Conservation (phyloP, 2,113 vertebrate genomes). For the Prunella fulvescens region DNA sequence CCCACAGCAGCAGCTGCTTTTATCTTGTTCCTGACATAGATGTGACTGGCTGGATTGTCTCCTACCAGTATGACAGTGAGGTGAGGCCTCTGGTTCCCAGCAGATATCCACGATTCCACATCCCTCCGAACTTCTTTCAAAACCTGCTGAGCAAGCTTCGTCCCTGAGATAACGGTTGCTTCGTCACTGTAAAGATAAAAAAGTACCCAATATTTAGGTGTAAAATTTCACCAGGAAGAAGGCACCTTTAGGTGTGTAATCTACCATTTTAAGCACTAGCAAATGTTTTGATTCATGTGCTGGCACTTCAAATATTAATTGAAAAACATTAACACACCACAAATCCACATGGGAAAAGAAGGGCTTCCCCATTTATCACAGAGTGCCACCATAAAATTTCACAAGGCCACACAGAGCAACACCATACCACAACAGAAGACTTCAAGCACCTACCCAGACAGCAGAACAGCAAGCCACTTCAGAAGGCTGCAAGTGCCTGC, state of each 20-base stretch:
- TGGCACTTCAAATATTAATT: background rate
- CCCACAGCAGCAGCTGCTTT: constrained; percentile 84
- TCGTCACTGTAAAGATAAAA: constrained; percentile 70
- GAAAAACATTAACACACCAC: background rate
- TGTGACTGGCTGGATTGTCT: constrained; percentile 85
- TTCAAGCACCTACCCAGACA: background rate
- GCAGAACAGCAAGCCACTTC: background rate
- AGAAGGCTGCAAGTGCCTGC: background rate
- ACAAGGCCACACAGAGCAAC: background rate
- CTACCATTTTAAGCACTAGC: background rate
- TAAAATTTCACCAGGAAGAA: background rate
- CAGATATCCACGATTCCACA: constrained; percentile 80
- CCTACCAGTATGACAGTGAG: constrained; percentile 89
- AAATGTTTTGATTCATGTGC: background rate
- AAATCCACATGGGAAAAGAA: rapidly evolving
- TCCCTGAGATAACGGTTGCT: constrained; percentile 86
- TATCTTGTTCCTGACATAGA: constrained; percentile 89
- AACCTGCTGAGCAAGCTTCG: constrained; percentile 82
- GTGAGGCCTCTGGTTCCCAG: constrained; percentile 87
- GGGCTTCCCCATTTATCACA: no score
- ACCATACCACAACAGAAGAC: background rate
- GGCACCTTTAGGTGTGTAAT: background rate
- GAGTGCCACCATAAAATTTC: background rate
- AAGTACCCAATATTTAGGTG: background rate
- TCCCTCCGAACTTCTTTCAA: constrained; percentile 83